These are phyloP conservation scores for Drosophila orosa DNA, from an alignment of 1,140 invertebrate species.

Conservation along the genomic window DNA sequence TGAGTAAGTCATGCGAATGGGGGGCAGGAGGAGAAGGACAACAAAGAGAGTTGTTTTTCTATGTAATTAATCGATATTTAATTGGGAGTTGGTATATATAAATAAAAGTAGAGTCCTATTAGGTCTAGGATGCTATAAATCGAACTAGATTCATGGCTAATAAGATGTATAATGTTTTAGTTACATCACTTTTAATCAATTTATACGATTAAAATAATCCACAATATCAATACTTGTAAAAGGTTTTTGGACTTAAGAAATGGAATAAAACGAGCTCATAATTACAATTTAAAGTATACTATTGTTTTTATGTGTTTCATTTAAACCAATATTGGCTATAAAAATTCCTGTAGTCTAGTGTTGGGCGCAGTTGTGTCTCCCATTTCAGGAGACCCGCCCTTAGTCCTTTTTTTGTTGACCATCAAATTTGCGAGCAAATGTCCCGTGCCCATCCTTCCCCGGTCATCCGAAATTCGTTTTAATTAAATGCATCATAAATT, in stretches of 20 bases:
- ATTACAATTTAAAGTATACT: neutral
- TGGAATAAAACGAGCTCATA: neutral
- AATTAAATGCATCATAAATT: conserved; percentile 65
- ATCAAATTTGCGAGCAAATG: conserved; percentile 41
- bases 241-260: neutral
- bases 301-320: too few species aligned
- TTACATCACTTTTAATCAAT: too few species aligned
- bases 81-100: neutral
- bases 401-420: conserved; percentile 36
- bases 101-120: neutral
- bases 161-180: neutral
- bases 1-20: conserved; percentile 31
- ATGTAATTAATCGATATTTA: conserved; percentile 20
- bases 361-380: conserved; percentile 27
- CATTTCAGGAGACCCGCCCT: conserved; percentile 7
- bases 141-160: too few species aligned
- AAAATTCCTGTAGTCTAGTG: conserved; percentile 29
- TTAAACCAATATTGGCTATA: neutral
- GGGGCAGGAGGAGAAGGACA: neutral
- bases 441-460: conserved; percentile 3
- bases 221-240: too few species aligned
- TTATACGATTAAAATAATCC: too few species aligned
- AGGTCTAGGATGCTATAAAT: neutral
- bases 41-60: neutral
- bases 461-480: conserved; percentile 36